A percentile compares a stretch with the other conserved stretches of the same genome.
phyloP scores from a whole-genome alignment of 30 jellyfish, hydroid and myxozoan genomes.

The Aurelia sp. region DNA sequence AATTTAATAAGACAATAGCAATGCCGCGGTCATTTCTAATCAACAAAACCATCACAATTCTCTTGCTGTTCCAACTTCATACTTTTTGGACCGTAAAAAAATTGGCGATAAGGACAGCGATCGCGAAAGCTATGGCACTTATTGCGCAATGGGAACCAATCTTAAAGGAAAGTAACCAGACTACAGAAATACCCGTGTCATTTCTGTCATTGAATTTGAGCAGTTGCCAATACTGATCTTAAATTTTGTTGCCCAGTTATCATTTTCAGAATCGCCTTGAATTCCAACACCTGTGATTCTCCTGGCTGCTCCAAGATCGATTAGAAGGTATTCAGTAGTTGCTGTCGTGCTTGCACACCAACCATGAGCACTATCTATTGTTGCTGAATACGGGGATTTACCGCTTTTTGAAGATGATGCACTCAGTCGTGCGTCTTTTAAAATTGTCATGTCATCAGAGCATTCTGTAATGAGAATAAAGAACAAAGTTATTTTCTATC shows the following conservation, averaged over 20 bases:
- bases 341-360: constrained; percentile 36
- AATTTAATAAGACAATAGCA: too few relatives aligned
- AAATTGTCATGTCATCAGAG: constrained; percentile 40
- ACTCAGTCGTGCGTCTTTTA: constrained; percentile 3
- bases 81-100: too few relatives aligned
- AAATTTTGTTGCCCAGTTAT: constrained; percentile 48
- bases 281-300: constrained; percentile 60
- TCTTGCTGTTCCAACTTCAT: too few relatives aligned
- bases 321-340: constrained; percentile 5
- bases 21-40: too few relatives aligned
- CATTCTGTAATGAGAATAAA: constrained; percentile 51
- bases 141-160: background rate
- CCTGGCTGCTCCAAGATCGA: constrained; percentile 40
- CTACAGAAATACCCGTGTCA: constrained; percentile 12
- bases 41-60: too few relatives aligned
- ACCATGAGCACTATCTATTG: constrained; percentile 30
- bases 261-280: constrained; percentile 61
- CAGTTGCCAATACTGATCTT: constrained; percentile 23
- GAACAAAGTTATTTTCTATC: too few relatives aligned
- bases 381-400: background rate
- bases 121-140: too few relatives aligned
- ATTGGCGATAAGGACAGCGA: too few relatives aligned
- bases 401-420: constrained; percentile 46
- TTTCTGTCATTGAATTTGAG: constrained; percentile 5
- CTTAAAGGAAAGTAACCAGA: background rate